Conservation (phyloP, 1,140 invertebrate genomes). For the Zeugodacus cucurbitae region DNA sequence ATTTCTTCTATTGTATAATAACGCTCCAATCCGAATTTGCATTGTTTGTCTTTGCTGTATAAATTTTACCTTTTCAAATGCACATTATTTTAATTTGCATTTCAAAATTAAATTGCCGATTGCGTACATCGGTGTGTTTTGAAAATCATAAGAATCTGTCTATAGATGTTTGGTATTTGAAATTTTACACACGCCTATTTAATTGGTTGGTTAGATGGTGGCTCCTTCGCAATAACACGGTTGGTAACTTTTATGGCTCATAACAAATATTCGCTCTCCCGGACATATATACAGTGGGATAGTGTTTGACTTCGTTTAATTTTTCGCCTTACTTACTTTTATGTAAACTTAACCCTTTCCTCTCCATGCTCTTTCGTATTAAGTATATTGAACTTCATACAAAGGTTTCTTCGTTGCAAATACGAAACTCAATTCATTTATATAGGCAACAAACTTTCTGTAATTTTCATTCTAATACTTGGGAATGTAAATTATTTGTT, state of each 20-base stretch:
- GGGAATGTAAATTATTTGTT: too few species aligned
- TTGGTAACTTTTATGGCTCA: constrained; percentile 64
- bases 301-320: not conserved
- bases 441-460: too few species aligned
- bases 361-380: not conserved
- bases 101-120: not conserved
- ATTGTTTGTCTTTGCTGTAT: not conserved
- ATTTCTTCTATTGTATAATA: not conserved
- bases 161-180: not conserved
- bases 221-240: constrained; percentile 59
- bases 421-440: too few species aligned
- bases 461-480: too few species aligned
- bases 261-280: constrained; percentile 40
- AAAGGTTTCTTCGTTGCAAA: too few species aligned
- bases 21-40: not conserved
- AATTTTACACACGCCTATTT: not conserved
- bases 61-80: not conserved
- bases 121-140: not conserved
- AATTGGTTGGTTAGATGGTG: not conserved
- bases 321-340: not conserved
- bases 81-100: not conserved
- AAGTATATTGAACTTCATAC: not conserved
- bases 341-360: not conserved
- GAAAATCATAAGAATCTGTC: not conserved
- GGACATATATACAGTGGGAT: constrained; percentile 48